A percentile compares a stretch with the other conserved stretches of the same genome.
Evolutionary conservation across 2,888 invertebrate genomes (phyloP).

Genomic region (Tubulanus polymorphus): DNA sequence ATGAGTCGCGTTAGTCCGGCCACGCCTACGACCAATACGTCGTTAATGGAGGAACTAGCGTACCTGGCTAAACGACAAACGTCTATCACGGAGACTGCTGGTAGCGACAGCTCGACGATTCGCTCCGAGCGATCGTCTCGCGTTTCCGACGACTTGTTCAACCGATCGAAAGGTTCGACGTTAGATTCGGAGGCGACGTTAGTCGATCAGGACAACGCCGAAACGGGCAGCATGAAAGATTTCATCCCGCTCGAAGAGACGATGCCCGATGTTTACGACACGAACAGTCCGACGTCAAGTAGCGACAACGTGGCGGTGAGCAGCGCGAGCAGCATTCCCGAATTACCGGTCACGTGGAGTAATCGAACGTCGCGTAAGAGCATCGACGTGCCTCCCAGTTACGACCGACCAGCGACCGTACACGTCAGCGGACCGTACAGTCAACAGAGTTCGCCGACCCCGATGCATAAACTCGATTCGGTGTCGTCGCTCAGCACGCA

Average conservation of each 20-base stretch:
- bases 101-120: neutral
- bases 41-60: conserved; percentile 1
- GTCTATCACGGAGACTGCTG: neutral
- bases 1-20: conserved; percentile 42
- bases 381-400: neutral
- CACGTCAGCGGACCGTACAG: neutral
- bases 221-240: conserved; percentile 5
- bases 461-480: neutral
- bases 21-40: conserved; percentile 27
- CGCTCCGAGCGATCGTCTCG: neutral
- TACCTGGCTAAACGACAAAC: neutral
- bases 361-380: neutral
- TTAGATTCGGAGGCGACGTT: neutral
- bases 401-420: neutral
- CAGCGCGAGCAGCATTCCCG: neutral
- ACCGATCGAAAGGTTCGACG: too few relatives aligned
- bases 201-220: neutral
- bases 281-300: conserved; percentile 20
- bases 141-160: neutral
- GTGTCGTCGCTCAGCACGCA: conserved; percentile 4
- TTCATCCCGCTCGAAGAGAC: conserved; percentile 14
- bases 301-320: neutral
- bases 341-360: neutral
- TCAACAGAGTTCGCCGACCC: neutral
- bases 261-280: conserved; percentile 24